Evolutionary conservation across 2,113 vertebrate species (phyloP).

Genomic region (Gymnogyps californianus): DNA sequence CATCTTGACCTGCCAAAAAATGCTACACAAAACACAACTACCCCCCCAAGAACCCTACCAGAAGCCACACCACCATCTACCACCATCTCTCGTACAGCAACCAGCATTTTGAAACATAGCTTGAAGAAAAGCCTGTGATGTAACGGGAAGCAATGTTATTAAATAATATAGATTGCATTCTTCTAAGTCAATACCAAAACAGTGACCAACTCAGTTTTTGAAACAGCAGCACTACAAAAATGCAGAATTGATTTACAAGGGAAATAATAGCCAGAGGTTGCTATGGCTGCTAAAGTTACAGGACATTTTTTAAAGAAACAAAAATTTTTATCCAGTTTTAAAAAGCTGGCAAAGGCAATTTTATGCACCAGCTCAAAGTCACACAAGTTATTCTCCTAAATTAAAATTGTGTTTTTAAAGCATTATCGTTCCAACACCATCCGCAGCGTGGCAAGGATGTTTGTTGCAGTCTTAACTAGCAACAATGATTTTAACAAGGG

Average conservation of each 20-base stretch:
- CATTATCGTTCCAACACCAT: background rate
- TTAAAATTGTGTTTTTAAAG: background rate
- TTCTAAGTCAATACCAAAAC: slow-evolving; percentile 31
- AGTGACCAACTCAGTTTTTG: background rate
- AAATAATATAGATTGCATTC: slow-evolving; percentile 20
- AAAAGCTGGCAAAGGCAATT: background rate
- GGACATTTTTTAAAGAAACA: background rate
- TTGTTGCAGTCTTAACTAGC: background rate
- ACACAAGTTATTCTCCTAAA: background rate
- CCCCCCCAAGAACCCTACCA: background rate
- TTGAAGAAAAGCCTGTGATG: slow-evolving; percentile 18
- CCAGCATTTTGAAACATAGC: background rate
- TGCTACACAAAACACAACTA: background rate
- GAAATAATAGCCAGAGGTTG: background rate
- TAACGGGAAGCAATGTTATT: background rate
- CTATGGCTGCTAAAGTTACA: background rate
- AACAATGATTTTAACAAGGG: background rate
- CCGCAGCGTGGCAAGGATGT: background rate
- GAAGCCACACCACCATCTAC: background rate
- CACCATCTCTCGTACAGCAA: background rate
- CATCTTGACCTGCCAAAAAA: slow-evolving; percentile 3
- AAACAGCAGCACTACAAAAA: background rate
- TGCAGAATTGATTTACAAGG: slow-evolving; percentile 15
- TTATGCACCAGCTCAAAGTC: background rate
- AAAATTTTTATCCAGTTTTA: background rate